phyloP scores from a whole-genome alignment of 2,888 invertebrate genomes.

The Pyrrhia umbra region DNA sequence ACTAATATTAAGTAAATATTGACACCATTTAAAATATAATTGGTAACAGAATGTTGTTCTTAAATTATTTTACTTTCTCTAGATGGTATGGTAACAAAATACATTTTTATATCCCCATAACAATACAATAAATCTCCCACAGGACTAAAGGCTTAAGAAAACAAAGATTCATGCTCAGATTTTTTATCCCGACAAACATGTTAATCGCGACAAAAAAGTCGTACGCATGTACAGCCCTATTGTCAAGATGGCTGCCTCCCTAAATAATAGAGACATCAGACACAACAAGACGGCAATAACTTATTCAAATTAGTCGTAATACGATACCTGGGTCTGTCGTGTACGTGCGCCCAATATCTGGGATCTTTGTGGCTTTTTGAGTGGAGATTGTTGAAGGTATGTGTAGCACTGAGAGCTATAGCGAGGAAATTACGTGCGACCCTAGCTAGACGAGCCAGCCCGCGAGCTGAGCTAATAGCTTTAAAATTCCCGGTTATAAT shows the following conservation, averaged over 20 bases:
- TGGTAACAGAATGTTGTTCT: background rate
- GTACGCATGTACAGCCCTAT: conserved; percentile 42
- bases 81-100: background rate
- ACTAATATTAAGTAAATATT: background rate
- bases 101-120: background rate
- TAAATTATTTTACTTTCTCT: too few species aligned
- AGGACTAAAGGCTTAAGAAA: conserved; percentile 7
- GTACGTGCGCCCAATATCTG: conserved; percentile 77
- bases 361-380: conserved; percentile 62
- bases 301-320: conserved; percentile 87
- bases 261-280: conserved; percentile 86
- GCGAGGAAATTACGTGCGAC: background rate
- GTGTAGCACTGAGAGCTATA: background rate
- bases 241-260: conserved; percentile 62
- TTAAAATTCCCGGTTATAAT: too few species aligned
- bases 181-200: conserved; percentile 29
- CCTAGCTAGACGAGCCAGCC: too few species aligned
- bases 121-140: background rate
- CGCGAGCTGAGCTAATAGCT: too few species aligned
- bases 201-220: conserved; percentile 44
- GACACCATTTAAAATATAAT: background rate
- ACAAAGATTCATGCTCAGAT: conserved; percentile 39
- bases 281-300: conserved; percentile 73
- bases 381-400: conserved; percentile 26
- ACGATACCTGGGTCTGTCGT: conserved; percentile 72